Conservation (phyloP, 2,113 vertebrate species). For the Anarhynchus alexandrinus region DNA sequence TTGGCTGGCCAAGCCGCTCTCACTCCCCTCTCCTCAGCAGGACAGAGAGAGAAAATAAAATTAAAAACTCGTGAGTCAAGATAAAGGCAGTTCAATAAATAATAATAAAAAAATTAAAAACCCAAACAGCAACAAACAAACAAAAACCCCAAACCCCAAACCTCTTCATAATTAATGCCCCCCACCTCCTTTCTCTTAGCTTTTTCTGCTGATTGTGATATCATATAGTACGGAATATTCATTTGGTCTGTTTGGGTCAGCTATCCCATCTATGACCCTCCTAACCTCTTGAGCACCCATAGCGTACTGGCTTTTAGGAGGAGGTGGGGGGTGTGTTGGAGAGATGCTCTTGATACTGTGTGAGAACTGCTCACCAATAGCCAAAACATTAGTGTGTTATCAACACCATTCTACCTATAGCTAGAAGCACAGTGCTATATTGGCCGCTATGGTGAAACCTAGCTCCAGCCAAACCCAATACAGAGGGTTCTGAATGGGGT, state of each 20-base stretch:
- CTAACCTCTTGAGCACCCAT: background rate
- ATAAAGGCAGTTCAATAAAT: background rate
- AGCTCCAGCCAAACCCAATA: background rate
- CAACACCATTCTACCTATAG: background rate
- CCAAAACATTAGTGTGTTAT: background rate
- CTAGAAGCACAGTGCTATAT: background rate
- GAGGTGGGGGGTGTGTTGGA: background rate
- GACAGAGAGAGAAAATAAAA: background rate
- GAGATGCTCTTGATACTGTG: background rate
- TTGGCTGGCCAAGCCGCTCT: background rate
- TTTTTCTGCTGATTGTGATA: background rate
- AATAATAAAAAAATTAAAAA: background rate
- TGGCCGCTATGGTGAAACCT: background rate
- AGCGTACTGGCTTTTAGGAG: background rate
- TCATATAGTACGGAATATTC: background rate
- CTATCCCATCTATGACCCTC: background rate
- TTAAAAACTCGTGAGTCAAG: background rate
- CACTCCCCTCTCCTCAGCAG: background rate
- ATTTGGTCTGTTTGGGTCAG: background rate
- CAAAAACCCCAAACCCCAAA: background rate
- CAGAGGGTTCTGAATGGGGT: background rate
- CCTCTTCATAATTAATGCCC: background rate
- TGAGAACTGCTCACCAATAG: background rate
- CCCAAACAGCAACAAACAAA: background rate
- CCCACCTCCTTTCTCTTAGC: background rate